A percentile compares a stretch with the other conserved stretches of the same genome.
Conservation (phyloP, 37 sponge, comb jelly and placozoan genomes). For the Crambe crambe region DNA sequence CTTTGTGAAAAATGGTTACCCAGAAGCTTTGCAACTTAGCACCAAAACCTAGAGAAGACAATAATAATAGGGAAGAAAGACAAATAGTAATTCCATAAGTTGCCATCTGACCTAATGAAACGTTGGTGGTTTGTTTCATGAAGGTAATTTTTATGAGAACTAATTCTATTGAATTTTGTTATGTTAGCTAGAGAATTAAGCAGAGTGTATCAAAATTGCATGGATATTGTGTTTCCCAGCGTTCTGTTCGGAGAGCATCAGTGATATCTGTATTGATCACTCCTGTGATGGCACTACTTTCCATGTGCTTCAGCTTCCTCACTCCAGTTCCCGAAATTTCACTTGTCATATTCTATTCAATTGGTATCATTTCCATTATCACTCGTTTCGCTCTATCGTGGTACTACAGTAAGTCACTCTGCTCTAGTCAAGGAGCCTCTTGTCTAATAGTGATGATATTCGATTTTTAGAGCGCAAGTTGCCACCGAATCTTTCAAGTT, state of each 20-base stretch:
- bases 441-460: neutral
- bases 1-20: no score
- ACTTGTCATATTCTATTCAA: constrained; percentile 26
- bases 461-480: neutral
- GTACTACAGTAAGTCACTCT: constrained; percentile 11
- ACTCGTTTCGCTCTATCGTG: neutral
- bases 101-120: no score
- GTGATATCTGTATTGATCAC: constrained; percentile 31
- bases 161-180: no score
- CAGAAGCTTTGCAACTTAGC: no score
- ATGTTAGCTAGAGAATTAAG: neutral
- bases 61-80: no score
- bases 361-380: neutral
- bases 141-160: no score
- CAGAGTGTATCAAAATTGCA: neutral
- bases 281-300: constrained; percentile 35
- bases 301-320: constrained; percentile 39
- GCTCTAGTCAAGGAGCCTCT: neutral
- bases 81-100: no score
- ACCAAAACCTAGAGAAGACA: no score
- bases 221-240: constrained; percentile 9
- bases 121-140: no score
- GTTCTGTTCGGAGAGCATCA: neutral
- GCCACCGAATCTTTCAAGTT: neutral
- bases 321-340: neutral